These are phyloP conservation scores for Boulengeromyrus knoepffleri DNA, from an alignment of 2,113 vertebrate species.

Conservation along the genomic window DNA sequence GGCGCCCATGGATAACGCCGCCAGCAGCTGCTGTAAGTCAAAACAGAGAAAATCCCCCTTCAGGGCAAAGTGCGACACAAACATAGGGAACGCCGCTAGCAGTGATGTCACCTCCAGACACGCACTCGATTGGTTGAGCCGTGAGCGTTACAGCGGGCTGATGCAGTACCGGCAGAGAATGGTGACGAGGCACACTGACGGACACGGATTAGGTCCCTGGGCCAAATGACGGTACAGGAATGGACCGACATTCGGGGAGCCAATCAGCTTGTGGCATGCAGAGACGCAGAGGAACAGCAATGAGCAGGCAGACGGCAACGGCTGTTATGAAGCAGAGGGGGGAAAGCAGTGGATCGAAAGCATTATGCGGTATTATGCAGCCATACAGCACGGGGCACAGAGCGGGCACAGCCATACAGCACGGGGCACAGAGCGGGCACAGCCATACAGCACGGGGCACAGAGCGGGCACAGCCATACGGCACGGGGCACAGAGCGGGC, in stretches of 20 bases:
- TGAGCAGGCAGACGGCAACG: not conserved
- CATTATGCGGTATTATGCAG: not conserved
- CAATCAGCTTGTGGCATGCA: not conserved
- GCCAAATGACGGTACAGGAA: not conserved
- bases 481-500: too few species aligned
- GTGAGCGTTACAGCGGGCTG: not conserved
- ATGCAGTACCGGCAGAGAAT: not conserved
- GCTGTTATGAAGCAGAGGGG: not conserved
- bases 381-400: too few species aligned
- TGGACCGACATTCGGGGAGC: not conserved
- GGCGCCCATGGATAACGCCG: conserved; percentile 74
- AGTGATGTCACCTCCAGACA: not conserved
- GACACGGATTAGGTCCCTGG: not conserved
- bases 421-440: conserved; percentile 70
- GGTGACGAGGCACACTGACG: not conserved
- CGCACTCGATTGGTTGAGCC: not conserved
- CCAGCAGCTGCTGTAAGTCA: conserved; percentile 74
- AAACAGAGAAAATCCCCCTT: not conserved
- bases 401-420: not conserved
- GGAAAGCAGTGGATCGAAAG: not conserved
- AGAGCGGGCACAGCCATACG: not conserved
- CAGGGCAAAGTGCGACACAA: not conserved
- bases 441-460: not conserved
- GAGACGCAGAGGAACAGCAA: not conserved
- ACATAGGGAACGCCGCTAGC: not conserved